A percentile compares a stretch with the other conserved stretches of the same genome.
Evolutionary conservation across 1,140 invertebrate species (phyloP).

Genomic region (Aphaenogaster floridana): DNA sequence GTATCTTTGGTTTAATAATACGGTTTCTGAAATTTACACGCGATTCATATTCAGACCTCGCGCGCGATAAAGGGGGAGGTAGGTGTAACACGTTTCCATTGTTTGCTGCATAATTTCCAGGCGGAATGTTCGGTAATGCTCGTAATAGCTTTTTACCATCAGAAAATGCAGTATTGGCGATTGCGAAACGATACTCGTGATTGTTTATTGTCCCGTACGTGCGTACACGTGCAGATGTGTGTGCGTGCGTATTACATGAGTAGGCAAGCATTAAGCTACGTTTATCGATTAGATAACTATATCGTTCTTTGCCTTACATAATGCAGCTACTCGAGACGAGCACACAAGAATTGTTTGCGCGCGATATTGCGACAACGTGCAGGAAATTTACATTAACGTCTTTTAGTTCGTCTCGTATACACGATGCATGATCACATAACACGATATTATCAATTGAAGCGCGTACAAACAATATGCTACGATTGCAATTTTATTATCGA

Average conservation of each 20-base stretch:
- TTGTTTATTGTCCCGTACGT: not conserved
- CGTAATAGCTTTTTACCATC: slow-evolving; percentile 15
- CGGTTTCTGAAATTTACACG: slow-evolving; percentile 1
- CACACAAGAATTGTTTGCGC: slow-evolving; percentile 48
- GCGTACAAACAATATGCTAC: not conserved
- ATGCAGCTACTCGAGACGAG: slow-evolving; percentile 54
- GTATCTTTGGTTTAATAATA: slow-evolving; percentile 40
- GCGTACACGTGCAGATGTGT: too few species aligned
- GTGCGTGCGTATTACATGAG: not conserved
- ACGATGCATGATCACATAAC: not conserved
- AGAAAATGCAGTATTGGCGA: not conserved
- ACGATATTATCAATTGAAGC: slow-evolving; percentile 24
- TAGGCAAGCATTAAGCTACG: slow-evolving; percentile 37
- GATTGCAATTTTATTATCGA: slow-evolving; percentile 35
- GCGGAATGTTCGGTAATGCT: not conserved
- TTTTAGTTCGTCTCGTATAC: slow-evolving; percentile 30
- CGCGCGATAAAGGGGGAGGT: not conserved
- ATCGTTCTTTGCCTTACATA: slow-evolving; percentile 53
- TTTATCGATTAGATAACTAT: slow-evolving; percentile 60
- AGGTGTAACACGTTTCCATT: slow-evolving; percentile 8
- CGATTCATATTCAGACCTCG: slow-evolving; percentile 2
- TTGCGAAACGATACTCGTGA: not conserved
- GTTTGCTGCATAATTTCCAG: slow-evolving; percentile 35
- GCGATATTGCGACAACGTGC: slow-evolving; percentile 35
- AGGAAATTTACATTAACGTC: slow-evolving; percentile 59